A percentile compares a stretch with the other conserved stretches of the same genome.
Evolutionary conservation across 2,888 invertebrate species (phyloP).

Genomic region (Brachyptera risi): DNA sequence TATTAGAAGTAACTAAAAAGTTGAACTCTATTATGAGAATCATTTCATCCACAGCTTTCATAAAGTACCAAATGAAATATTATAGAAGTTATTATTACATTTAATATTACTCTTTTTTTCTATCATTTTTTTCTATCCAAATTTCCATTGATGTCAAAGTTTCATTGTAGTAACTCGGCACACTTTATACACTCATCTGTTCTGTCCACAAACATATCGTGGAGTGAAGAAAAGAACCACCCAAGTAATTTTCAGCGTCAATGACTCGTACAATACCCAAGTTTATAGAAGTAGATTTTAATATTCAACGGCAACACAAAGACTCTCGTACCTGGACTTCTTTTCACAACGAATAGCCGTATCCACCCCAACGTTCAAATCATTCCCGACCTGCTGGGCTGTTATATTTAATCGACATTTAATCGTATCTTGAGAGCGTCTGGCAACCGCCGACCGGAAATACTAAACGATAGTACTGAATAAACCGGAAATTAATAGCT

Average conservation of each 20-base stretch:
- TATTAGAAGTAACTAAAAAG: no score
- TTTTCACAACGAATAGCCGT: no score
- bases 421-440: not conserved
- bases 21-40: no score
- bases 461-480: not conserved
- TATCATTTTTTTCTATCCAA: not conserved
- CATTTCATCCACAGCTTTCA: no score
- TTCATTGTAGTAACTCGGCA: not conserved
- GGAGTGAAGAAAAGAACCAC: not conserved
- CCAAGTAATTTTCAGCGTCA: no score
- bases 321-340: no score
- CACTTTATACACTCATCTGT: conserved; percentile 5
- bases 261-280: no score
- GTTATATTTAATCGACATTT: not conserved
- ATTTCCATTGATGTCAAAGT: not conserved
- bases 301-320: conserved; percentile 4
- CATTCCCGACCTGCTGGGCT: not conserved
- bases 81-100: no score
- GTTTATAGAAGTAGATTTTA: no score
- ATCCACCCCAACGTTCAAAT: no score
- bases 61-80: no score
- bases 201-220: conserved; percentile 3
- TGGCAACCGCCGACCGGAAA: not conserved
- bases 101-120: no score
- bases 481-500: conserved; percentile 4